Conservation (phyloP, 2,113 vertebrate species). For the Serilophus lunatus region DNA sequence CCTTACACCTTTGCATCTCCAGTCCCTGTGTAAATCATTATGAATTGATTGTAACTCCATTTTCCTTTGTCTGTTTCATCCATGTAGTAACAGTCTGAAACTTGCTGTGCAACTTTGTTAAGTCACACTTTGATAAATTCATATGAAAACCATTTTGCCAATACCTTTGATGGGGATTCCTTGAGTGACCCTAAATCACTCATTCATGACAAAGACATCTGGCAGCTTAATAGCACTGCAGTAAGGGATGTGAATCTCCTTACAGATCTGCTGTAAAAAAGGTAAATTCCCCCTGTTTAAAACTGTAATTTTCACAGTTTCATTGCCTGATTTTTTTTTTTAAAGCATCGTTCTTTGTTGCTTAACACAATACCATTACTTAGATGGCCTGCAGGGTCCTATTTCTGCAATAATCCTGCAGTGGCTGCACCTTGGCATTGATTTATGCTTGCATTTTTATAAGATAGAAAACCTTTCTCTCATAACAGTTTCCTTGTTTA, state of each 20-base stretch:
- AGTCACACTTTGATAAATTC: neutral
- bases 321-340: neutral
- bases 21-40: neutral
- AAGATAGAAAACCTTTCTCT: conserved; percentile 12
- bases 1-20: neutral
- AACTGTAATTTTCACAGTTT: neutral
- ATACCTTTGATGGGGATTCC: neutral
- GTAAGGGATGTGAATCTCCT: neutral
- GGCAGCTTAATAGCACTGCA: neutral
- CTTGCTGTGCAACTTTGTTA: neutral
- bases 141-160: neutral
- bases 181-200: neutral
- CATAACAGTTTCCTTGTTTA: neutral
- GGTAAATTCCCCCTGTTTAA: neutral
- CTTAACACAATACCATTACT: neutral
- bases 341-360: neutral
- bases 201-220: neutral
- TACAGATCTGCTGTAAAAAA: neutral
- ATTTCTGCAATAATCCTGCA: conserved; percentile 14
- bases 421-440: conserved; percentile 6
- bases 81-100: fast-evolving
- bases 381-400: neutral
- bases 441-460: conserved; percentile 40
- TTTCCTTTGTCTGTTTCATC: neutral
- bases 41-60: neutral